Evolutionary conservation across 1,140 invertebrate species (phyloP), one percentile per base, ranked within the genome.

Genomic region (Oncopodura yosiiana): DNA sequence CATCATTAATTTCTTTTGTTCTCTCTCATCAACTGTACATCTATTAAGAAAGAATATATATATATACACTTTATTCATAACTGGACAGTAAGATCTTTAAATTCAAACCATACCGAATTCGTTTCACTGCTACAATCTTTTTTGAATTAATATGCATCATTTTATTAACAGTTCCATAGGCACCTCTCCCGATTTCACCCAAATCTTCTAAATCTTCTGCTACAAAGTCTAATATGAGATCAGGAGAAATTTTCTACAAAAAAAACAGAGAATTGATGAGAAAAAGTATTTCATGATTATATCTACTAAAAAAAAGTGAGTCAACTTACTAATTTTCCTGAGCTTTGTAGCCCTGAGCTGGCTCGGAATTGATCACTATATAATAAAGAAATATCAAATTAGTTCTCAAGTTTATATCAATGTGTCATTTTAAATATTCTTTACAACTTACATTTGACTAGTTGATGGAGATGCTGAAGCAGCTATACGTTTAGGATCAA

Each of bases 111-210:
- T 74, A 90, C 85, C 78, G n/a, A n/a, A n/a, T n/a, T n/a, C n/a
- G n/a, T n/a, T 98, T 98, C 0, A 97, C 93, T 61, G 94, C 94
- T 83, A 97, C 90, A 42, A 89, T 82, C 49, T 87, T 88, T 48
- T 82, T 80, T 64, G 85, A 90, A 56, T 83, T 83, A 66, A 83
- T 82, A 69, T 97, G 94, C 50, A 80, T 74, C 89, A 97, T 94
- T 75, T 94, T 94, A 65, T 94, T 87, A 4, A 98, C 94, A 69
- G 93, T 83, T 3, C 94, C 93, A 77, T 95, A 97, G 12, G 92
- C 92, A 11, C 94, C 94, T 60, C 88, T 79, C 3, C 94, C 94
- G 56, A 98, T 78, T 70, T 94, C 86, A 67, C 85, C 74, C n/a
- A 76, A 41, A 55, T 59, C 61, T 34, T 63, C 49, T 30, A 84